Base-by-base conservation (phyloP, 2,888 invertebrate genomes). In the Rhynchonema sp. region DNA sequence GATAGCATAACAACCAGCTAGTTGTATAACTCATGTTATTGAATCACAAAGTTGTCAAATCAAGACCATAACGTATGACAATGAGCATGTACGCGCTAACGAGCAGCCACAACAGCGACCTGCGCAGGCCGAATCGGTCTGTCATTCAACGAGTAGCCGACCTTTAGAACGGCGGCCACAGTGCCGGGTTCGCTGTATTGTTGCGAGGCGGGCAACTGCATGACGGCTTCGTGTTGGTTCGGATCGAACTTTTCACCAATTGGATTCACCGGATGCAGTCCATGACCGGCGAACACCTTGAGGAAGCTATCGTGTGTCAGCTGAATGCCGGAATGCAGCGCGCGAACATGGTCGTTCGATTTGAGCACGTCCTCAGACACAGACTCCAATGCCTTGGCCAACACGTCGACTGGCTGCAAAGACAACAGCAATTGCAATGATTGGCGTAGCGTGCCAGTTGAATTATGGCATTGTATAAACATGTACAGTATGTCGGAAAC, bases 61-160 rank as follows among this genome's bases (percentile, higher is more conserved):
- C n/a, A n/a, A n/a, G n/a, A n/a, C n/a, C n/a, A n/a, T n/a, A n/a
- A n/a, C n/a, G n/a, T n/a, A n/a, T n/a, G n/a, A n/a, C n/a, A n/a
- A n/a, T n/a, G n/a, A n/a, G n/a, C n/a, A n/a, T n/a, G n/a, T n/a
- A n/a, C n/a, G n/a, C n/a, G n/a, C n/a, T n/a, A n/a, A n/a, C n/a
- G n/a, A n/a, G n/a, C n/a, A n/a, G n/a, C n/a, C n/a, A n/a, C 73
- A 3, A 99, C 94, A 25, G 96, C 98, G 29, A 99, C 98, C 52
- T 92, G 78, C 1, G 98, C 96, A 49, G 98, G 92, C 66, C 98
- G 80, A 68, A 99, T 83, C 67, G 91, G 88, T 66, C 98, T 80
- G 71, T 89, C 87, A 69, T 89, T 86, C 59, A 99, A 78, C 74
- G 87, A 89, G 76, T 92, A 99, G 6, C 98, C 98, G 56, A 89